Percentiles rank a stretch among this genome's conserved stretches.
Conservation (phyloP, 30 jellyfish, hydroid and myxozoan genomes). For the Pseudorhiza aurosa region DNA sequence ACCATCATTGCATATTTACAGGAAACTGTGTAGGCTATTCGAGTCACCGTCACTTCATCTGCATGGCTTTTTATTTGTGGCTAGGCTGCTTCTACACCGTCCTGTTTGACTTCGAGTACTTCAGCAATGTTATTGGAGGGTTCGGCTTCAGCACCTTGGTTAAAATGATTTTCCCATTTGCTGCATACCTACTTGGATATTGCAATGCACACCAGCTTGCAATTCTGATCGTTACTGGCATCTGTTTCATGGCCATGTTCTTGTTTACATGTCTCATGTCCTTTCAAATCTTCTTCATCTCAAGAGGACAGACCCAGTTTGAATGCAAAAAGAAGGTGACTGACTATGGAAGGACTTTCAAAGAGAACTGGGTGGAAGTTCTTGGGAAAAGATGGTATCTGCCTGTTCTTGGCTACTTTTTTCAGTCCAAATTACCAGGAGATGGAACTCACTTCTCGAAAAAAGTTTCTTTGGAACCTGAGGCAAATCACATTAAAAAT, state of each 20-base stretch:
- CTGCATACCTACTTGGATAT: conserved; percentile 78
- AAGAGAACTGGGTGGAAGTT: conserved; percentile 74
- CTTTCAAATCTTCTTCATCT: conserved; percentile 84
- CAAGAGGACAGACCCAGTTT: conserved; percentile 96
- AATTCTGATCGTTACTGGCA: conserved; percentile 74
- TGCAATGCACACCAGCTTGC: conserved; percentile 54
- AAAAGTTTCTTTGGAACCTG: neutral
- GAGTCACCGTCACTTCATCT: conserved; percentile 84
- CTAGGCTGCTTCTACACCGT: conserved; percentile 76
- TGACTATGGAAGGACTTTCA: conserved; percentile 40
- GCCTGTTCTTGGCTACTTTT: conserved; percentile 57
- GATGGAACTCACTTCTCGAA: conserved; percentile 88
- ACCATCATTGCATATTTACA: conserved; percentile 91
- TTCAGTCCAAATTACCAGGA: conserved; percentile 78
- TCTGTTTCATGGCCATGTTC: conserved; percentile 77
- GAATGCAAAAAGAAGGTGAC: conserved; percentile 83
- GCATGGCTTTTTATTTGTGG: conserved; percentile 83
- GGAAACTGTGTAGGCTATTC: conserved; percentile 92
- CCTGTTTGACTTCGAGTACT: conserved; percentile 73
- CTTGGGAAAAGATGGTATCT: conserved; percentile 90
- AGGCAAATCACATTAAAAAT: conserved; percentile 12
- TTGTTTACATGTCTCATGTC: conserved; percentile 84
- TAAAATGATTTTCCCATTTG: conserved; percentile 79
- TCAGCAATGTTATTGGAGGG: conserved; percentile 65
- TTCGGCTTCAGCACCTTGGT: conserved; percentile 34